Evolutionary conservation across 1,140 invertebrate species (phyloP).

Genomic region (Lasioglossum albipes): DNA sequence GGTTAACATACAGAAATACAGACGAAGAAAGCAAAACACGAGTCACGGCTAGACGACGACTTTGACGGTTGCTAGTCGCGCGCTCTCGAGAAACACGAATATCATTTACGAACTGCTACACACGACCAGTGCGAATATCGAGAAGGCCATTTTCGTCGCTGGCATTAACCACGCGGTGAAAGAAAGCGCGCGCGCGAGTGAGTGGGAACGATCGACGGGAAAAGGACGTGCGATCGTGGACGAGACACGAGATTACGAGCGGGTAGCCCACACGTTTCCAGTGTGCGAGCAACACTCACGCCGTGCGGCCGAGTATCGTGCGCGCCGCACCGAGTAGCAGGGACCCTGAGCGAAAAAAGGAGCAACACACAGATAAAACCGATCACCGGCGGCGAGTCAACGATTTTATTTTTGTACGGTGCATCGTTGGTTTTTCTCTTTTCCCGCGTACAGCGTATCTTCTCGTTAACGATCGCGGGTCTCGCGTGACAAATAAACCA

Average conservation of each 20-base stretch:
- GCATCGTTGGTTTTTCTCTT: slow-evolving; percentile 43
- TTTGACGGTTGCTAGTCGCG: slow-evolving; percentile 31
- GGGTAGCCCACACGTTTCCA: slow-evolving; percentile 43
- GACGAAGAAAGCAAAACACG: slow-evolving; percentile 9
- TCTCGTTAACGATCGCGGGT: neutral
- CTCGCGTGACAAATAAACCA: neutral
- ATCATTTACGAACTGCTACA: slow-evolving; percentile 23
- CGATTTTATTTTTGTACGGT: slow-evolving; percentile 53
- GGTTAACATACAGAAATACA: slow-evolving; percentile 25
- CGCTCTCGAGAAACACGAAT: slow-evolving; percentile 42
- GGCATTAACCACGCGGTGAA: slow-evolving; percentile 41
- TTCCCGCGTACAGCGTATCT: slow-evolving; percentile 3
- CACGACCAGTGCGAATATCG: slow-evolving; percentile 54
- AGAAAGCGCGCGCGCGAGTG: slow-evolving; percentile 37
- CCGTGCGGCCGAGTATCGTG: slow-evolving; percentile 7
- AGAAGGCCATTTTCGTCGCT: slow-evolving; percentile 59
- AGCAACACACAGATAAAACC: slow-evolving; percentile 6
- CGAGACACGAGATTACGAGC: slow-evolving; percentile 34
- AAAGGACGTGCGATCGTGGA: slow-evolving; percentile 31
- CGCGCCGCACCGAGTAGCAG: slow-evolving; percentile 7
- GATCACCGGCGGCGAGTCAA: slow-evolving; percentile 44
- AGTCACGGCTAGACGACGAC: slow-evolving; percentile 29
- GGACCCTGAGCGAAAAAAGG: slow-evolving; percentile 26
- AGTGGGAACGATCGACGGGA: slow-evolving; percentile 25
- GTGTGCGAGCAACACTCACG: slow-evolving; percentile 44